A percentile compares a stretch with the other conserved stretches of the same genome.
phyloP scores from a whole-genome alignment of 2,888 invertebrate genomes.

The Parnassius apollo region DNA sequence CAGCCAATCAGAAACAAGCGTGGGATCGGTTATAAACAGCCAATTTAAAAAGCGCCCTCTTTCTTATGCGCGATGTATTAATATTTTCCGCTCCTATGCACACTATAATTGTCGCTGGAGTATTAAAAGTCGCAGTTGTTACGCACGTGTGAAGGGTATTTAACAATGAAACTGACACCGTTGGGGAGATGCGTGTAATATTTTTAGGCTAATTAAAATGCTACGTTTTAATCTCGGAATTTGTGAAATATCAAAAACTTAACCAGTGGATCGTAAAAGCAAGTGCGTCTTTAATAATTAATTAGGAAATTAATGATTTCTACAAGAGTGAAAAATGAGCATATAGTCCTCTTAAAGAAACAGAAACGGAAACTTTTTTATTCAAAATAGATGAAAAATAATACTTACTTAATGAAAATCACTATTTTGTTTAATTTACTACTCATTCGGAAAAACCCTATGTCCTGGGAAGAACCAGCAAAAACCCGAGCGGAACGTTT shows the following conservation, averaged over 20 bases:
- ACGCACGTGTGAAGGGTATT: slow-evolving; percentile 50
- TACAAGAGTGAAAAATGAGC: too few relatives aligned
- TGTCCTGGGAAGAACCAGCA: too few relatives aligned
- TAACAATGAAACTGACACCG: slow-evolving; percentile 33
- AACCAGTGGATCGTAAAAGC: too few relatives aligned
- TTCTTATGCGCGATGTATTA: slow-evolving; percentile 51
- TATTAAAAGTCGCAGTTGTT: slow-evolving; percentile 65
- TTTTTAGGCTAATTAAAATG: slow-evolving; percentile 28
- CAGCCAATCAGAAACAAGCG: slow-evolving; percentile 36
- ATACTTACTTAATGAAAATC: too few relatives aligned
- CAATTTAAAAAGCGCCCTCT: slow-evolving; percentile 59
- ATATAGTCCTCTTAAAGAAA: too few relatives aligned
- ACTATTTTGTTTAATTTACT: too few relatives aligned
- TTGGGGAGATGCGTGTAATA: slow-evolving; percentile 34
- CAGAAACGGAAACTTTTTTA: too few relatives aligned
- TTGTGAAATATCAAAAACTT: not conserved
- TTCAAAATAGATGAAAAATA: too few relatives aligned
- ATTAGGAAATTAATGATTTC: too few relatives aligned
- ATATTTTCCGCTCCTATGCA: slow-evolving; percentile 70
- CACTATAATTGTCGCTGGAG: slow-evolving; percentile 66
- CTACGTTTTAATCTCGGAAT: not conserved
- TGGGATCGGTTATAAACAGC: slow-evolving; percentile 48
- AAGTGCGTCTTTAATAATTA: too few relatives aligned
- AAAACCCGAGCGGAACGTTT: too few relatives aligned
- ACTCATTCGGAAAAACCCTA: too few relatives aligned